A percentile compares a stretch with the other conserved stretches of the same genome.
Evolutionary conservation across 2,113 vertebrate genomes (phyloP).

Genomic region (Thryonomys swinderianus): DNA sequence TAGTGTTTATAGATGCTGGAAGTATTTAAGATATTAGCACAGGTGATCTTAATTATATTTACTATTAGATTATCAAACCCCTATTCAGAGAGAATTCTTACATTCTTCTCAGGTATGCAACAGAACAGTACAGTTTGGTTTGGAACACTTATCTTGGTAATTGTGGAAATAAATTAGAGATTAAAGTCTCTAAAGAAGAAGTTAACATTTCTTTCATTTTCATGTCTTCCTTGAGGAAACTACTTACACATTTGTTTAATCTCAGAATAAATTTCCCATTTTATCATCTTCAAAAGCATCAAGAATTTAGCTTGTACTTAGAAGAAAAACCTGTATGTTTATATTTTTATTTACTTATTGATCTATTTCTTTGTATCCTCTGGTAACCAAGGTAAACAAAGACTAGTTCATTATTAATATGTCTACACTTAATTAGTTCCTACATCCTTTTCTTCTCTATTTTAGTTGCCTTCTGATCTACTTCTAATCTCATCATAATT

Average conservation of each 20-base stretch:
- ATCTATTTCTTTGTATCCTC: background rate
- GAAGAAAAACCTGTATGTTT: background rate
- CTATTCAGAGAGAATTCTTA: background rate
- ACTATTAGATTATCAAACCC: background rate
- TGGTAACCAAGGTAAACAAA: background rate
- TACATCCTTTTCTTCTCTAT: slow-evolving; percentile 21
- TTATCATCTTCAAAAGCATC: background rate
- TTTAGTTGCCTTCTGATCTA: background rate
- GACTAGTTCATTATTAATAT: background rate
- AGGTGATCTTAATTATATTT: background rate
- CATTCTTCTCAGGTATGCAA: background rate
- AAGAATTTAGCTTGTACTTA: background rate
- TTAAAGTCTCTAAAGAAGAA: background rate
- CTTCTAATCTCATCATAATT: background rate
- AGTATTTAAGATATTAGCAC: background rate
- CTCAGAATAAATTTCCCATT: background rate
- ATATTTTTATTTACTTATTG: slow-evolving; percentile 4
- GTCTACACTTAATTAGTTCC: background rate
- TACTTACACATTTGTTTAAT: background rate
- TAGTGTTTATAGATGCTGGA: background rate
- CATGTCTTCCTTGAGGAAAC: slow-evolving; percentile 6
- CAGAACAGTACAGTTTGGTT: background rate
- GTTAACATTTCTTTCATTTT: slow-evolving; percentile 2
- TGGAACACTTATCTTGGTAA: background rate
- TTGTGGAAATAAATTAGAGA: background rate